Percentiles rank a stretch among this genome's conserved stretches.
These are phyloP conservation scores for Diloba caeruleocephala DNA, from an alignment of 2,888 invertebrate genomes.

Conservation along the genomic window DNA sequence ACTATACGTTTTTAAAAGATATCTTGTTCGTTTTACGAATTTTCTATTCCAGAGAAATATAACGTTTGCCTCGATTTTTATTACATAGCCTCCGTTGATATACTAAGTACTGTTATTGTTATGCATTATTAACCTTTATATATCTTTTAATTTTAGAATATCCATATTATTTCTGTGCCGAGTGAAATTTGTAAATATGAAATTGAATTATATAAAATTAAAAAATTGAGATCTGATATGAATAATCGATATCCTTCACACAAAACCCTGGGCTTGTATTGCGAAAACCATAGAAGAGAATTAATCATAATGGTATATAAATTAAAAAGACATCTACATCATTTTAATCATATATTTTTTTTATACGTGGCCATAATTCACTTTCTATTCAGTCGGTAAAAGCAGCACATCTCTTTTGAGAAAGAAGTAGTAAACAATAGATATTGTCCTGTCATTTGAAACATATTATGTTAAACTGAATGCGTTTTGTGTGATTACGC, in stretches of 20 bases:
- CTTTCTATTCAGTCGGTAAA: slow-evolving; percentile 17
- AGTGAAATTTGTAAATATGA: no score
- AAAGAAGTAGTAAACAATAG: slow-evolving; percentile 42
- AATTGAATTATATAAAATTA: no score
- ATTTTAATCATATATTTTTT: slow-evolving; percentile 15
- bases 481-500: slow-evolving; percentile 58
- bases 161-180: no score
- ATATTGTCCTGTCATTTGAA: slow-evolving; percentile 52
- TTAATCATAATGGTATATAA: no score
- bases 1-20: no score
- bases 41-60: neutral
- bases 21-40: neutral
- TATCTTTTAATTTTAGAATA: no score
- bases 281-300: no score
- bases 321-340: neutral
- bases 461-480: slow-evolving; percentile 54
- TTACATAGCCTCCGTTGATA: neutral
- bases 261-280: no score
- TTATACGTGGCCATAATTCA: slow-evolving; percentile 11
- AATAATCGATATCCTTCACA: no score
- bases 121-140: no score
- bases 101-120: no score
- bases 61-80: neutral
- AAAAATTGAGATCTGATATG: no score
- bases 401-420: slow-evolving; percentile 18